Percentiles rank a stretch among this genome's conserved stretches.
These are phyloP conservation scores for Gymnobelideus leadbeateri DNA, from an alignment of 2,113 vertebrate genomes.

Conservation along the genomic window DNA sequence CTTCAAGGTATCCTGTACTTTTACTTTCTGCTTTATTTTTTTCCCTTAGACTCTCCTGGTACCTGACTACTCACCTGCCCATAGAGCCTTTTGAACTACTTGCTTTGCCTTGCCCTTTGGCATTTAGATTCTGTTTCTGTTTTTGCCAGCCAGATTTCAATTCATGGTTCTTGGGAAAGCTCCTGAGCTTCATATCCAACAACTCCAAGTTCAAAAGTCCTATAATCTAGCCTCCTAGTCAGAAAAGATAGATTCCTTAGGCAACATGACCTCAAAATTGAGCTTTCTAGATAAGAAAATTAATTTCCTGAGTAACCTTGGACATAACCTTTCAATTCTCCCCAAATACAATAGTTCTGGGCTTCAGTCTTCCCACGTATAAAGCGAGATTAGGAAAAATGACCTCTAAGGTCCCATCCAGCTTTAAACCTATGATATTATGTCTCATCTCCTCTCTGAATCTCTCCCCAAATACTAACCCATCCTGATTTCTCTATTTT, in stretches of 20 bases:
- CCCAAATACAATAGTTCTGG: background rate
- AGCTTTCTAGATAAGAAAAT: background rate
- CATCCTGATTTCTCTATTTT: background rate
- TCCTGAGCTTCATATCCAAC: background rate
- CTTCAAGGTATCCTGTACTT: background rate
- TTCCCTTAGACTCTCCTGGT: background rate
- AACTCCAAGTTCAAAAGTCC: background rate
- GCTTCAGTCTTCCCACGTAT: background rate
- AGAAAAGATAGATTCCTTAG: background rate
- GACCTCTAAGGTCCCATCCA: background rate
- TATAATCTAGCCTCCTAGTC: background rate
- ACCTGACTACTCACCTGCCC: background rate
- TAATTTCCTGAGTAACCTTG: background rate
- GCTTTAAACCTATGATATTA: background rate
- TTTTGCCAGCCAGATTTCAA: background rate
- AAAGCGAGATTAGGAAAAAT: background rate
- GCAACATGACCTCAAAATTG: background rate
- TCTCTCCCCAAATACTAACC: background rate
- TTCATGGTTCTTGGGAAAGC: background rate
- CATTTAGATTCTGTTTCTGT: background rate
- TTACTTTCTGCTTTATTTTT: background rate
- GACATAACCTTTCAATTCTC: background rate
- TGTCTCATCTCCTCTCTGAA: background rate
- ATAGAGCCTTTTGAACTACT: background rate
- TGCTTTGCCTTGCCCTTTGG: background rate